Evolutionary conservation across 2,797 vertebrate genomes (phyloP).

Genomic region (Hylomyscus alleni): DNA sequence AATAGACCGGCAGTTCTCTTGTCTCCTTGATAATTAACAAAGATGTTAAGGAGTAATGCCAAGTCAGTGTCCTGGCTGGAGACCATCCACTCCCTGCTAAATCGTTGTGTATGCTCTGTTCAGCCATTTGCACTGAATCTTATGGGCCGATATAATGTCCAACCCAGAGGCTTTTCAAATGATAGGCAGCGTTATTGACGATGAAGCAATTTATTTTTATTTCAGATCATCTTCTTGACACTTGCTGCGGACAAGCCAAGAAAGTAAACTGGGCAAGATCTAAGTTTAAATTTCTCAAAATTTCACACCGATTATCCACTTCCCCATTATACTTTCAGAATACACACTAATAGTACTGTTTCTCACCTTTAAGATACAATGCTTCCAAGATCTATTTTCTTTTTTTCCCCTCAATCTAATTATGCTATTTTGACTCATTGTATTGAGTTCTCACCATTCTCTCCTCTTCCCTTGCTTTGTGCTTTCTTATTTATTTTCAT

Average conservation of each 20-base stretch:
- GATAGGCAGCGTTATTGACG: not conserved
- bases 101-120: slow-evolving; percentile 73
- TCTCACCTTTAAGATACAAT: slow-evolving; percentile 60
- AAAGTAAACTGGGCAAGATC: slow-evolving; percentile 35
- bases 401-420: not conserved
- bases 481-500: slow-evolving; percentile 8
- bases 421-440: slow-evolving; percentile 23
- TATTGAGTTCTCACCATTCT: not conserved
- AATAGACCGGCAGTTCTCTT: slow-evolving; percentile 47
- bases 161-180: slow-evolving; percentile 60
- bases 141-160: slow-evolving; percentile 61
- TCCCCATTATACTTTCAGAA: not conserved
- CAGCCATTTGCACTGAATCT: slow-evolving; percentile 77
- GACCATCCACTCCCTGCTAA: slow-evolving; percentile 48
- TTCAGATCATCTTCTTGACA: slow-evolving; percentile 31
- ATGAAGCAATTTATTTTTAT: slow-evolving; percentile 24
- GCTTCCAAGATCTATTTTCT: slow-evolving; percentile 36
- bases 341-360: not conserved
- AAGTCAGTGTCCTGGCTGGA: slow-evolving; percentile 62
- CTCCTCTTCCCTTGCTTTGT: slow-evolving; percentile 1
- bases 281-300: slow-evolving; percentile 41
- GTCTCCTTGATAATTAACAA: slow-evolving; percentile 68
- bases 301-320: not conserved
- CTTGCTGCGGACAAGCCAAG: slow-evolving; percentile 14
- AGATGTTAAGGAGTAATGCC: slow-evolving; percentile 73